Evolutionary conservation across 2,113 vertebrate genomes (phyloP).

Genomic region (Rhinopomastus cyanomelas): DNA sequence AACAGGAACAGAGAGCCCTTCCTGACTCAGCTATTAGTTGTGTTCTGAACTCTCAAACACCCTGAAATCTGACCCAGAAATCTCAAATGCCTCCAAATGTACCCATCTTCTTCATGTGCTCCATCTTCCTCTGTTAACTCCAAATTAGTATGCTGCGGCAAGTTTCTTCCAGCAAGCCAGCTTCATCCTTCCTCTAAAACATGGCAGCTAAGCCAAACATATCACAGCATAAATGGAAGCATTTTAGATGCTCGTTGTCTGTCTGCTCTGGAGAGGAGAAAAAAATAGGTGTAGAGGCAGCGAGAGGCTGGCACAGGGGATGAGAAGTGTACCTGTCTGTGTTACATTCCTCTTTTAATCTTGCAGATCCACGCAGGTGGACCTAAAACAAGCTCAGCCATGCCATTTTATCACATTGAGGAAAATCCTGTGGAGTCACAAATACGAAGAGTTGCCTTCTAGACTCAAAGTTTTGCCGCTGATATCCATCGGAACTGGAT

Average conservation of each 20-base stretch:
- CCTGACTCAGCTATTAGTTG: background rate
- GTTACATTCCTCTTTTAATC: background rate
- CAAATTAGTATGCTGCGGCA: background rate
- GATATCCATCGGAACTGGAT: background rate
- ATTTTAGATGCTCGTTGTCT: background rate
- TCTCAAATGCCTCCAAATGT: accelerated
- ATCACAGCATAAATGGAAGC: background rate
- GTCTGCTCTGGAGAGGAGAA: background rate
- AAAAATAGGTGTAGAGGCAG: background rate
- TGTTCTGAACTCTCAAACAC: background rate
- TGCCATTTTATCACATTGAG: background rate
- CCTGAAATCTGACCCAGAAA: background rate
- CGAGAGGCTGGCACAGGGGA: accelerated
- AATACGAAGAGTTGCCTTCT: background rate
- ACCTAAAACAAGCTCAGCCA: background rate
- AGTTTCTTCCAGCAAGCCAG: background rate
- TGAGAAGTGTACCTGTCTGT: background rate
- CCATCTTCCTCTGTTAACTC: background rate
- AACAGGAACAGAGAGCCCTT: background rate
- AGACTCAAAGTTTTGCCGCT: background rate
- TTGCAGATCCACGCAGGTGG: background rate
- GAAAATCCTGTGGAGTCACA: background rate
- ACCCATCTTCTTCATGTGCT: background rate
- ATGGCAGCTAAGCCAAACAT: background rate
- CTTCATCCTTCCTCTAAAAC: background rate